phyloP scores from a whole-genome alignment of 1,140 invertebrate genomes.

The Scylla paramamosain region DNA sequence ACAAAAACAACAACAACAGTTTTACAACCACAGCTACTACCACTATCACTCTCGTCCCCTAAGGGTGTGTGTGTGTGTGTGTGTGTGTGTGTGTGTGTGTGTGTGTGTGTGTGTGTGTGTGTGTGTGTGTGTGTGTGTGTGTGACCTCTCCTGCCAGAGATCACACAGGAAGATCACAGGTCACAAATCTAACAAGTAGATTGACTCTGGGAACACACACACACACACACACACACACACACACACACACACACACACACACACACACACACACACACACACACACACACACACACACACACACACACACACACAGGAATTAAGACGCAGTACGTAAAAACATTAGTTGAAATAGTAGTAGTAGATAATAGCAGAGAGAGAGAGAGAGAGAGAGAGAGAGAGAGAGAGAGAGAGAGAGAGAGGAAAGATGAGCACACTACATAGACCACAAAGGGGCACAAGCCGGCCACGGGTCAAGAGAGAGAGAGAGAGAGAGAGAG shows the following conservation, averaged over 20 bases:
- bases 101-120: conserved; percentile 2
- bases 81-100: conserved; percentile 11
- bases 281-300: conserved; percentile 20
- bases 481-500: conserved; percentile 16
- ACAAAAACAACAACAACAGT: too few species aligned
- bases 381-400: conserved; percentile 1
- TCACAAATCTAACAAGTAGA: background rate
- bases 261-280: background rate
- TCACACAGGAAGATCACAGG: background rate
- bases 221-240: conserved; percentile 20
- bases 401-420: conserved; percentile 10
- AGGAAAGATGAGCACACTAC: background rate
- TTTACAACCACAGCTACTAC: too few species aligned
- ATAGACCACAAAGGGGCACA: background rate
- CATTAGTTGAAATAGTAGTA: too few species aligned
- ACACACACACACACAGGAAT: background rate
- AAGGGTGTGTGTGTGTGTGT: background rate
- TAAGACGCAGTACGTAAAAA: too few species aligned
- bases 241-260: background rate
- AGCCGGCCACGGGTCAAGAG: background rate
- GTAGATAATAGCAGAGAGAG: background rate
- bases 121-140: conserved; percentile 11
- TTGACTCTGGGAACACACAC: conserved; percentile 20
- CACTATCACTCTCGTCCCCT: too few species aligned
- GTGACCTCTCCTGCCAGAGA: background rate